These are phyloP conservation scores for Penaeus japonicus DNA, from an alignment of 1,140 invertebrate genomes.

Conservation along the genomic window DNA sequence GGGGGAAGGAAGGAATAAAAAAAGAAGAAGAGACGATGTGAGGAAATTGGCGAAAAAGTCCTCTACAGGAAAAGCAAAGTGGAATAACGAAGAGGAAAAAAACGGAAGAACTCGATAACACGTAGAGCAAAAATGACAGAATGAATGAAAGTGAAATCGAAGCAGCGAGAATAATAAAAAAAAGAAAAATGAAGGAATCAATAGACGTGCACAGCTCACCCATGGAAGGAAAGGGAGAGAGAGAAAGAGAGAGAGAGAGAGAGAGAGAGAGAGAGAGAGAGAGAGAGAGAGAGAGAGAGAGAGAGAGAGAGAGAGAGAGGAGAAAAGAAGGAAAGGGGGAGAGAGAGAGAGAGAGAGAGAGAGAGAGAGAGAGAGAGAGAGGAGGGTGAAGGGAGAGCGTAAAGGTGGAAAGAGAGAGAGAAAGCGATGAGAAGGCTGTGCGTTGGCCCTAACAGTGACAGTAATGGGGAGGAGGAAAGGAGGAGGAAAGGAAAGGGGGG, in stretches of 20 bases:
- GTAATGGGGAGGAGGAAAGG: no score
- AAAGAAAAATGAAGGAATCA: neutral
- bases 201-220: neutral
- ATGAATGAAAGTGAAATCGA: conserved; percentile 1
- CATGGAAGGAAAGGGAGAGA: neutral
- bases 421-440: no score
- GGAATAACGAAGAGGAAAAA: conserved; percentile 4
- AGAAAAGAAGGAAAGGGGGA: no score
- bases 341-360: no score
- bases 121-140: neutral
- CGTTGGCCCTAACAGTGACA: no score
- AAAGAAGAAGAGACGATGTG: neutral
- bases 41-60: neutral
- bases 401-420: no score
- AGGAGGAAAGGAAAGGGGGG: no score
- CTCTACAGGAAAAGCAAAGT: neutral
- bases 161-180: neutral
- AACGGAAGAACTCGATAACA: neutral
- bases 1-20: neutral
- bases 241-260: neutral
- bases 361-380: no score
- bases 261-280: neutral
- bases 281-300: no score
- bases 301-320: no score
- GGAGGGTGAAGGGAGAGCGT: no score